Percentiles rank a stretch among this genome's conserved stretches.
These are phyloP conservation scores for Heliconius cydno DNA, from an alignment of 2,888 invertebrate genomes.

Conservation along the genomic window DNA sequence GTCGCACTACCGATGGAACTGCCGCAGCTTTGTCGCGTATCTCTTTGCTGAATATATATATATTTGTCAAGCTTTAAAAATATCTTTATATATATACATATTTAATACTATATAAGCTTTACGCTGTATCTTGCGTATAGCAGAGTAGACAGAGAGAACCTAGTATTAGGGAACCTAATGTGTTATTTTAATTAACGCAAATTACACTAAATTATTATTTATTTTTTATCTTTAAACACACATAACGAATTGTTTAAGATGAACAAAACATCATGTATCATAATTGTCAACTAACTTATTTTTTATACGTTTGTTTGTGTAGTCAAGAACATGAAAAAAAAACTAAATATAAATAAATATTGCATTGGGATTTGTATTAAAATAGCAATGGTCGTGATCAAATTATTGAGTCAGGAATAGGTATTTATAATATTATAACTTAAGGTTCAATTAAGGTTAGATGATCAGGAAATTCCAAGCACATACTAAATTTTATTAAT, in stretches of 20 bases:
- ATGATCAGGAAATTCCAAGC: neutral
- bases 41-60: constrained; percentile 59
- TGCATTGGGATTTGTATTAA: neutral
- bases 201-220: too few relatives aligned
- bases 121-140: neutral
- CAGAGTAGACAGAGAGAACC: too few relatives aligned
- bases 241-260: too few relatives aligned
- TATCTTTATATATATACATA: too few relatives aligned
- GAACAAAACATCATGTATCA: too few relatives aligned
- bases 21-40: constrained; percentile 76
- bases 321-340: too few relatives aligned
- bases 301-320: too few relatives aligned
- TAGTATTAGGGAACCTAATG: too few relatives aligned
- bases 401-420: neutral
- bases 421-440: neutral
- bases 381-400: neutral
- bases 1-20: constrained; percentile 76
- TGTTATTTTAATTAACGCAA: too few relatives aligned
- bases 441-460: neutral
- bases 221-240: too few relatives aligned
- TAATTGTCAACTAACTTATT: too few relatives aligned
- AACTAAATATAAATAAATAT: neutral
- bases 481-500: neutral
- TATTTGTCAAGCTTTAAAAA: too few relatives aligned
- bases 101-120: neutral